Evolutionary conservation across 2,888 invertebrate genomes (phyloP).

Genomic region (Agrotis segetum): DNA sequence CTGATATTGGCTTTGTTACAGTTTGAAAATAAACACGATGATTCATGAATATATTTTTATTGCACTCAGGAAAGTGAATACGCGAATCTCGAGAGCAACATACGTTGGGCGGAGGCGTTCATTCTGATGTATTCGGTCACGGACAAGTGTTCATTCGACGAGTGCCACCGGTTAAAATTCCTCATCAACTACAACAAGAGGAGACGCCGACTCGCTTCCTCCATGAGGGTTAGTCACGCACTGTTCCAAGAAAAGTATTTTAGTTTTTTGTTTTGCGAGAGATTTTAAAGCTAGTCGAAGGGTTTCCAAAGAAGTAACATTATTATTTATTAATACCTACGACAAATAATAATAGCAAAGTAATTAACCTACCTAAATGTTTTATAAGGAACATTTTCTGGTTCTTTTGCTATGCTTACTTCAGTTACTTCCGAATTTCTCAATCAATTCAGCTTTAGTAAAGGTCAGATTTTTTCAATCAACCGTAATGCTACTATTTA

Average conservation of each 20-base stretch:
- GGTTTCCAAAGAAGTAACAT: neutral
- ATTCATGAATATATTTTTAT: constrained; percentile 62
- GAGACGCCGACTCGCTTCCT: constrained; percentile 92
- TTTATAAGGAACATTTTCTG: no score
- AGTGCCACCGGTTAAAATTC: constrained; percentile 95
- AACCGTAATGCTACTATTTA: constrained; percentile 28
- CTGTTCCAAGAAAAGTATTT: constrained; percentile 13
- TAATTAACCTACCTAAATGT: no score
- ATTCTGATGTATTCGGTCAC: constrained; percentile 97
- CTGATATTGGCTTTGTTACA: constrained; percentile 37
- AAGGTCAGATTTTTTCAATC: constrained; percentile 43
- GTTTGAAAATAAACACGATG: constrained; percentile 41
- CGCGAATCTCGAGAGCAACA: constrained; percentile 94
- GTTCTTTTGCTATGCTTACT: neutral
- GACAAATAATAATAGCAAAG: no score
- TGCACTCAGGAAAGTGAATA: constrained; percentile 92
- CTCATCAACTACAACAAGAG: constrained; percentile 95
- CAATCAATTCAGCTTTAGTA: constrained; percentile 26
- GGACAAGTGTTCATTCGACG: constrained; percentile 97
- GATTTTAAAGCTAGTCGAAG: constrained; percentile 9
- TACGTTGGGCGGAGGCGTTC: constrained; percentile 97
- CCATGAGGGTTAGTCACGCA: constrained; percentile 87
- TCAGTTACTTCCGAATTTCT: constrained; percentile 6
- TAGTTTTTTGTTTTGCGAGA: neutral
- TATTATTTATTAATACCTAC: no score